phyloP scores from a whole-genome alignment of 2,113 vertebrate species.

The Mesoclemmys tuberculata region DNA sequence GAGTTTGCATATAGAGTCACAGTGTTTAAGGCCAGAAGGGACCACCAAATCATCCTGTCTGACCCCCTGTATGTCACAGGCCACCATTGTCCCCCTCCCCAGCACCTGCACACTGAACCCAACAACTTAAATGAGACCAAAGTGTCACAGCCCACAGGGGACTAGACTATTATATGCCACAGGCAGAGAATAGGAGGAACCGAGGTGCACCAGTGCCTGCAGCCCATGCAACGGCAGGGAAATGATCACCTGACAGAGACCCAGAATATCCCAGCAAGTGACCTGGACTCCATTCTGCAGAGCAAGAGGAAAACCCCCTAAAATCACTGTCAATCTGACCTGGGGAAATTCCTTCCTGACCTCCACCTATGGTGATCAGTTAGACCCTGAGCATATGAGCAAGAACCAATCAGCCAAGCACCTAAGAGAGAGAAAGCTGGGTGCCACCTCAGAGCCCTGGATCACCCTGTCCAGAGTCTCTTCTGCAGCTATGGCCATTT shows the following conservation, averaged over 20 bases:
- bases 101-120: no score
- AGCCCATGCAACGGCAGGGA: neutral
- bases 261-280: neutral
- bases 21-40: no score
- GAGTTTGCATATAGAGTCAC: no score
- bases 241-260: neutral
- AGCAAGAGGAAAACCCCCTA: neutral
- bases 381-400: neutral
- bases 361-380: neutral
- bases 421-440: neutral
- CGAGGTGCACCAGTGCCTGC: neutral
- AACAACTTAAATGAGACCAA: no score
- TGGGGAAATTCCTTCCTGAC: neutral
- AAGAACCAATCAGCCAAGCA: neutral
- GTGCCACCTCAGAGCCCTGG: neutral
- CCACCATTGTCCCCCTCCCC: no score
- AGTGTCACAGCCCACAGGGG: neutral
- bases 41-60: no score
- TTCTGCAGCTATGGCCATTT: neutral
- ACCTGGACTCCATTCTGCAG: neutral
- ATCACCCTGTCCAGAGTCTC: no score
- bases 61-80: no score
- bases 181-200: neutral
- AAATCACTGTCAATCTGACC: neutral
- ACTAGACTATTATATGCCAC: neutral